Base-by-base conservation (phyloP, 2,113 vertebrate species). In the Rissa tridactyla region DNA sequence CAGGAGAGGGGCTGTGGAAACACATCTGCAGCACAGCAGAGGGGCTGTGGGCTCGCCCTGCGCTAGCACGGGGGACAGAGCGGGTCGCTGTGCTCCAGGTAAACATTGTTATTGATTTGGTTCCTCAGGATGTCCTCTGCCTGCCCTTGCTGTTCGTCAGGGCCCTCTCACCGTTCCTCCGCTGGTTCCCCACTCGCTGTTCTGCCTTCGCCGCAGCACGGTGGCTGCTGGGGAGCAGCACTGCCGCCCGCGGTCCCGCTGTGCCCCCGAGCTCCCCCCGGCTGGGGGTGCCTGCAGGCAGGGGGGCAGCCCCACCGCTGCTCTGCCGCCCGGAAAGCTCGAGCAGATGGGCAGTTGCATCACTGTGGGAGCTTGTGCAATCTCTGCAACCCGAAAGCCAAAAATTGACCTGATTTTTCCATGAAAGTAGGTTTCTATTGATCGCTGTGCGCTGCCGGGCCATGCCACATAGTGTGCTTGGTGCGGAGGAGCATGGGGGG, bases 401-500 rank as follows among this genome's bases (percentile, higher is more conserved):
- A 66, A 52, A 70, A 15, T 4, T 29, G 68, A 82, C 77, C 52
- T 23, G 38, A 16, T 93, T 93, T 89, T 87, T 54, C 51, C 47
- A 17, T 7, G 22, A 21, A 68, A 89, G 47, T 25, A 10, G 7
- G n/a, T 86, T 95, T 81, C 20, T 86, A 9, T 34, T 44, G 89
- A 77, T 54, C 15, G 27, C 15, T 55, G 47, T 22, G n/a, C 0
- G 3, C 70, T 71, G 47, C 58, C 1, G 1, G 64, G 57, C 20
- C 23, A 23, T 6, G 19, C 38, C 38, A 11, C 36, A 9, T 3
- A 6, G 34, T 14, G 51, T 55, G 38, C 25, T 54, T 11, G 17
- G 52, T 76, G 69, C 1, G 0, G 38, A 42, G 38, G 25, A 42
- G n/a, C 19, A 11, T 0, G 2, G 15, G 3, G 30, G 21, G 23